Conservation (phyloP, 2,113 vertebrate genomes). For the Fulica atra region DNA sequence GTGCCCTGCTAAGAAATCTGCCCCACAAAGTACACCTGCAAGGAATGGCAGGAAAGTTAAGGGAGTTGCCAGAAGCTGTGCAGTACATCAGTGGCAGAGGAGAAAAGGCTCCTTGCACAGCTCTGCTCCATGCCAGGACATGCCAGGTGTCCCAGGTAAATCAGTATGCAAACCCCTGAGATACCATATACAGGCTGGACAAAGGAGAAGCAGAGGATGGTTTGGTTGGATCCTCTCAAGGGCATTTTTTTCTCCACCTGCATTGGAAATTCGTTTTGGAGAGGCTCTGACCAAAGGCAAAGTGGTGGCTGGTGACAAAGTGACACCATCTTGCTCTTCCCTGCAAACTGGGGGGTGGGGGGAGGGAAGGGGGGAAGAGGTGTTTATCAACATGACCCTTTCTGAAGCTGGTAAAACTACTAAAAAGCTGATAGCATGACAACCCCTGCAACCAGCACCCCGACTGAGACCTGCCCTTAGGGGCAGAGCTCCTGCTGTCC, state of each 20-base stretch:
- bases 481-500: neutral
- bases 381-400: neutral
- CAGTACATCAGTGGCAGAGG: neutral
- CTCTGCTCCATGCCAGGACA: neutral
- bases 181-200: neutral
- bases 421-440: neutral
- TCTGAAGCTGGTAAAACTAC: neutral
- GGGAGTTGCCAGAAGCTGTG: neutral
- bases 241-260: neutral
- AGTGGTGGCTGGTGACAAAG: neutral
- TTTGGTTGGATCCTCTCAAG: neutral
- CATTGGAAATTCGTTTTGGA: neutral
- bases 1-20: neutral
- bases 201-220: neutral
- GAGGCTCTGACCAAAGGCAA: neutral
- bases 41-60: neutral
- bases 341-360: too few species aligned
- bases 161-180: fast-evolving
- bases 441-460: fast-evolving
- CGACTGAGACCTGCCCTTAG: fast-evolving
- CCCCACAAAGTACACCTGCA: neutral
- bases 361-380: too few species aligned
- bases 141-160: neutral
- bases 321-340: neutral
- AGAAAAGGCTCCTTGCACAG: neutral